A percentile compares a stretch with the other conserved stretches of the same genome.
Conservation (phyloP, 1,140 invertebrate genomes). For the Drosophila mayri region DNA sequence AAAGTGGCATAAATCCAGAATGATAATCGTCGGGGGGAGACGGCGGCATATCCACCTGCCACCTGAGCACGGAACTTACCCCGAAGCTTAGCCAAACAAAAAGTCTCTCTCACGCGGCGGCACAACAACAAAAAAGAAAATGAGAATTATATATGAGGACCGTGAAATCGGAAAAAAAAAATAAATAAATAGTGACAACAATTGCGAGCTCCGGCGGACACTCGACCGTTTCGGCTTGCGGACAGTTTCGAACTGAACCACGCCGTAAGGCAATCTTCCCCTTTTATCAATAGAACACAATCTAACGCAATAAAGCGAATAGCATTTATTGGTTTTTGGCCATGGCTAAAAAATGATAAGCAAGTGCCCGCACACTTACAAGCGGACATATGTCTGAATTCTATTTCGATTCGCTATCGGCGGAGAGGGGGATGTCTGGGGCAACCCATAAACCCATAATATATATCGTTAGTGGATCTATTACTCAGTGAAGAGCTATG, state of each 20-base stretch:
- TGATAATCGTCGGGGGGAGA: conserved; percentile 2
- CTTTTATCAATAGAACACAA: conserved; percentile 43
- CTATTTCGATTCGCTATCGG: conserved; percentile 11
- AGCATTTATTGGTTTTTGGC: conserved; percentile 42
- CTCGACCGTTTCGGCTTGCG: conserved; percentile 39
- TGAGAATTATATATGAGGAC: conserved; percentile 6
- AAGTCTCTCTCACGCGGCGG: conserved; percentile 15
- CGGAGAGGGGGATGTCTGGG: conserved; percentile 2
- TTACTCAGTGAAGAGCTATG: conserved; percentile 5
- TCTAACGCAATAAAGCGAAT: conserved; percentile 41
- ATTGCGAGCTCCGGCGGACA: conserved; percentile 10
- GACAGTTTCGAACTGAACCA: conserved; percentile 37
- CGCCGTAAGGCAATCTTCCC: conserved; percentile 23
- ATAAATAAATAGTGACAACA: background rate
- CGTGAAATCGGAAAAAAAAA: background rate
- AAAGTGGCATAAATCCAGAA: conserved; percentile 37
- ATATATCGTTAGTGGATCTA: conserved; percentile 16
- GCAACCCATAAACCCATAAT: background rate
- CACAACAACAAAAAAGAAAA: conserved; percentile 34
- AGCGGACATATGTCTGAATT: conserved; percentile 21
- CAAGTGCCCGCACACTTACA: conserved; percentile 9
- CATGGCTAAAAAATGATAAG: conserved; percentile 42
- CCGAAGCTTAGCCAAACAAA: conserved; percentile 30
- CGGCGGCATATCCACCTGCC: conserved; percentile 16
- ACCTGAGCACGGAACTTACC: conserved; percentile 25